These are phyloP conservation scores for Cremastinae sp. DNA, from an alignment of 2,888 invertebrate genomes.

Conservation along the genomic window DNA sequence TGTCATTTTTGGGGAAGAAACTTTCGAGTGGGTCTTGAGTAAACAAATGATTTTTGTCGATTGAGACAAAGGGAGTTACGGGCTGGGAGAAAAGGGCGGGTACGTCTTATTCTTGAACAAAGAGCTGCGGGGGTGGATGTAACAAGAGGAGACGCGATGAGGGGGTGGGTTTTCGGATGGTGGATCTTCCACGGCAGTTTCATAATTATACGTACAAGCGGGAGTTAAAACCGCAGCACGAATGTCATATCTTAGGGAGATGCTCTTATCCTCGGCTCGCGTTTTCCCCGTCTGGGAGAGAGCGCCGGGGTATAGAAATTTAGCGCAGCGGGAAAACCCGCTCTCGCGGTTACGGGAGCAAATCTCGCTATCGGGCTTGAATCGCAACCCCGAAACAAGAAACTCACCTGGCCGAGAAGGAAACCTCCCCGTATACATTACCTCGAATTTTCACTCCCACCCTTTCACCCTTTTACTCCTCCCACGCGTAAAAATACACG, in stretches of 20 bases:
- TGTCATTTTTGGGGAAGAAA: too few species aligned
- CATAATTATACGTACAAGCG: conserved; percentile 77
- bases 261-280: conserved; percentile 55
- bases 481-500: conserved; percentile 23
- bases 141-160: conserved; percentile 11
- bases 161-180: conserved; percentile 68
- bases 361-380: conserved; percentile 79
- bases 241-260: conserved; percentile 78
- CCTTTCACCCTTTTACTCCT: not conserved
- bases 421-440: conserved; percentile 24
- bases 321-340: conserved; percentile 17
- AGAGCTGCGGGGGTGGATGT: not conserved
- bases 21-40: not conserved
- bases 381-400: conserved; percentile 76
- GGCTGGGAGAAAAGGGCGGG: too few species aligned
- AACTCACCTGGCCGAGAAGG: conserved; percentile 60
- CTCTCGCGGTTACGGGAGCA: conserved; percentile 66
- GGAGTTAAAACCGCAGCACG: conserved; percentile 80
- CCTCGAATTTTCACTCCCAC: conserved; percentile 23
- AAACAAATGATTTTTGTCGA: too few species aligned
- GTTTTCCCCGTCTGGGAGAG: conserved; percentile 1
- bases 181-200: conserved; percentile 73
- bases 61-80: too few species aligned
- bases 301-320: too few species aligned
- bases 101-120: conserved; percentile 18